Base-by-base conservation (phyloP, 2,113 vertebrate genomes). In the Eclectus roratus region DNA sequence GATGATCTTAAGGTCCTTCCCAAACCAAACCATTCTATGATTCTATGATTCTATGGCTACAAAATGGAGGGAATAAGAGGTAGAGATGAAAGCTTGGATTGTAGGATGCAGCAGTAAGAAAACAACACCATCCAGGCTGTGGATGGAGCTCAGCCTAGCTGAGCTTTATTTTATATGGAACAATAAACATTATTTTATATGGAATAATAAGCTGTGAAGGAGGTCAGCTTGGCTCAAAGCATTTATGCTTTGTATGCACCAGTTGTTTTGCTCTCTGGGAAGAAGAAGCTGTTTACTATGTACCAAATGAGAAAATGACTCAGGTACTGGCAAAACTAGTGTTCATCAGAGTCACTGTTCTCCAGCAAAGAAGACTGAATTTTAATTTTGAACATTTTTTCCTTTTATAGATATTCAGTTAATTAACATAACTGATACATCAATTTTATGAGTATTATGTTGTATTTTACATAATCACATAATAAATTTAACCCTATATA, bases 11-110 rank as follows among this genome's bases (percentile, higher is more conserved):
- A 35, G 9, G 33, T 24, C 33, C 33, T 58, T 58, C 21, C 33
- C 33, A 10, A 24, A 21, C 21, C 20, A 58, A 58, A 23, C 13
- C 21, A 35, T 24, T 58, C 56, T 35, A n/a, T 58, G 33, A 28
- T 52, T 52, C 25, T 52, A 47, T 47, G 47, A 21, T 56, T 56
- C 19, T 56, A 58, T 58, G n/a, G 33, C 33, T 35, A 35, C 63
- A 93, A 78, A 88, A 52, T 69, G 50, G 17, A 72, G 43, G 13
- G 43, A 8, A 87, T 94, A 81, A 86, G 77, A 70, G 10, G 10
- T 90, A 91, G 64, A 92, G 73, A 79, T 89, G 84, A 97, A 97
- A 97, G 37, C 79, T 78, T 96, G 79, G 78, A 85, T 81, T 95
- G 71, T 72, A 96, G 50, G 77, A 37, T 74, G 44, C 28, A 55